Evolutionary conservation across 2,888 invertebrate species (phyloP), one percentile per base, ranked within the genome.

Genomic region (Galerucella calmariensis): DNA sequence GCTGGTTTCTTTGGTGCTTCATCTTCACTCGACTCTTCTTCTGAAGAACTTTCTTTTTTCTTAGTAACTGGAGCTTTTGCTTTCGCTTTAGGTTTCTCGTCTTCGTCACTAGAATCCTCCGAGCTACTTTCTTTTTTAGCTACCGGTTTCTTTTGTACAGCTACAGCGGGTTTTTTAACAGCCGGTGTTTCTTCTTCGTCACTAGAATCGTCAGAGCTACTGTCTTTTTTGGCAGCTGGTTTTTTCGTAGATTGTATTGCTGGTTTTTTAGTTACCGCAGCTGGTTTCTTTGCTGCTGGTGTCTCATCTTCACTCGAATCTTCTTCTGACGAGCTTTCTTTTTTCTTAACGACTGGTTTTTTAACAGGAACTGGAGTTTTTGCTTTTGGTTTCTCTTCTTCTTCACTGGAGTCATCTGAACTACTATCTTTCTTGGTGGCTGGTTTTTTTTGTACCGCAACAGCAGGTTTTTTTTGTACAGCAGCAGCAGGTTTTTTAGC

Each of bases 1-100:
- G 87, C 86, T 14, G 51, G 51, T 78, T 85, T 82, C 80, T 88
- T 88, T 61, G 88, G 88, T 2, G 83, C 78, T 67, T 69, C 69
- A 61, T 69, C 69, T 12, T 63, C 63, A 41, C 62, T 62, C 35
- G 61, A 61, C 1, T 69, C 69, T 48, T 67, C 67, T 2, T 69
- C 69, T 27, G 69, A 69, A 27, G 56, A 72, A 46, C 62, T 66
- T 71, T 27, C 66, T 58, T 70, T 16, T n/a, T 68, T 46, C 9
- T 69, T 63, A 75, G 76, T 11, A 20, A 41, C 20, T 70, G 51
- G 74, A 78, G 74, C 81, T 75, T 80, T 83, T 10, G 16, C 72
- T 53, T 79, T 85, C 69, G 79, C 80, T 75, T 79, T 72, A 75
- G 76, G 53, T 16, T 72, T 63, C 69, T 82, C 80, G 10, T 79